Conservation (phyloP, 2,888 invertebrate genomes). For the Luperina nickerlii region DNA sequence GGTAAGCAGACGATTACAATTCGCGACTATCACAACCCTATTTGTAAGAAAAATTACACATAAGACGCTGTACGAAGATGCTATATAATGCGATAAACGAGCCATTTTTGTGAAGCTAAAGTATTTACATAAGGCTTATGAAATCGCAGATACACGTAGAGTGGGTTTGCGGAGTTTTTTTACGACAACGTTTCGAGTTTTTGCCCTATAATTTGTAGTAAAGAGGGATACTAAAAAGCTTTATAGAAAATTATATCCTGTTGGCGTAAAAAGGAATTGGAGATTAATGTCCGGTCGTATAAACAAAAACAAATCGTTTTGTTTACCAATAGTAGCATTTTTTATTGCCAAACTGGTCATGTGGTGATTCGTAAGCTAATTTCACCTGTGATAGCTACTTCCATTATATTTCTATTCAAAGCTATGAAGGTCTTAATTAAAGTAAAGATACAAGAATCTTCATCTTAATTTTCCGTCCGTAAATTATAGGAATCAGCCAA, state of each 20-base stretch:
- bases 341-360: background rate
- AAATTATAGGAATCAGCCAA: background rate
- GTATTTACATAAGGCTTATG: conserved; percentile 42
- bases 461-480: background rate
- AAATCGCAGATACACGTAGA: conserved; percentile 17
- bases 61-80: conserved; percentile 24
- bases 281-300: background rate
- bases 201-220: background rate
- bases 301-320: background rate
- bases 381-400: background rate
- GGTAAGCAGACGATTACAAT: conserved; percentile 71
- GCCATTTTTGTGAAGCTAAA: conserved; percentile 23
- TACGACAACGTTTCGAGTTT: conserved; percentile 11
- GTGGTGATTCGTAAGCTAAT: too few species aligned
- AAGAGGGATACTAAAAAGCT: background rate
- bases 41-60: conserved; percentile 57
- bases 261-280: background rate
- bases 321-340: background rate
- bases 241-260: background rate
- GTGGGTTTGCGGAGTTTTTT: conserved; percentile 4
- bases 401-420: background rate
- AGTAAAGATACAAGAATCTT: too few species aligned
- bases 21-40: conserved; percentile 56
- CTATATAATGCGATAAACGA: conserved; percentile 32
- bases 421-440: background rate